Percentiles rank a stretch among this genome's conserved stretches.
phyloP scores from a whole-genome alignment of 1,140 invertebrate genomes.

The Ladona fulva region DNA sequence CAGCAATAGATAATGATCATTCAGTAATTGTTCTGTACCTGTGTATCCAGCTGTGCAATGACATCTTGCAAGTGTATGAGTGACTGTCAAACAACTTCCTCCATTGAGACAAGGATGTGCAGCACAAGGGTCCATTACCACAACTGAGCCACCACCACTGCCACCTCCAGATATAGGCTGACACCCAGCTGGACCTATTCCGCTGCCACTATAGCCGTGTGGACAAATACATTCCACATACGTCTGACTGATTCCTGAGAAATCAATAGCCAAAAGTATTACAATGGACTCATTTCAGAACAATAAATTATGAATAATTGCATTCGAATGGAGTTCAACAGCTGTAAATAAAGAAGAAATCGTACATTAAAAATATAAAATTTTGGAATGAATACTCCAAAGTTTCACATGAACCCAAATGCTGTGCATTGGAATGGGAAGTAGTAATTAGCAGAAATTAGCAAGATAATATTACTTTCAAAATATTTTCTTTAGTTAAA shows the following conservation, averaged over 20 bases:
- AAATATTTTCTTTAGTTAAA: too few species aligned
- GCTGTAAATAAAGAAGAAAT: too few species aligned
- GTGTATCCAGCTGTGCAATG: conserved; percentile 47
- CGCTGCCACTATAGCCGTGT: conserved; percentile 65
- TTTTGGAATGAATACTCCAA: too few species aligned
- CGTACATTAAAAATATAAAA: too few species aligned
- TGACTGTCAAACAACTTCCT: conserved; percentile 42
- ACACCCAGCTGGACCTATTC: conserved; percentile 74
- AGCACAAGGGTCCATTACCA: conserved; percentile 39
- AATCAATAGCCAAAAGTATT: neutral
- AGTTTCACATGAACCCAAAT: too few species aligned
- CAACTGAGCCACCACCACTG: conserved; percentile 22
- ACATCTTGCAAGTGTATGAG: conserved; percentile 42
- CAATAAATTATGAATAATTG: too few species aligned
- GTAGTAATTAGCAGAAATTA: too few species aligned
- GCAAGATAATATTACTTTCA: too few species aligned
- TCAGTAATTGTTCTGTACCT: conserved; percentile 34
- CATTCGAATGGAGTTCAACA: too few species aligned
- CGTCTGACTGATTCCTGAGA: conserved; percentile 38
- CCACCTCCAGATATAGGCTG: conserved; percentile 26
- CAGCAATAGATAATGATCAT: too few species aligned
- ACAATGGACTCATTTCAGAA: too few species aligned
- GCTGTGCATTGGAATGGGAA: too few species aligned
- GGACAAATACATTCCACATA: conserved; percentile 69
- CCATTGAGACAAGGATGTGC: conserved; percentile 58